A percentile compares a stretch with the other conserved stretches of the same genome.
Conservation (phyloP, 1,140 invertebrate genomes). For the Marisa cornuarietis region DNA sequence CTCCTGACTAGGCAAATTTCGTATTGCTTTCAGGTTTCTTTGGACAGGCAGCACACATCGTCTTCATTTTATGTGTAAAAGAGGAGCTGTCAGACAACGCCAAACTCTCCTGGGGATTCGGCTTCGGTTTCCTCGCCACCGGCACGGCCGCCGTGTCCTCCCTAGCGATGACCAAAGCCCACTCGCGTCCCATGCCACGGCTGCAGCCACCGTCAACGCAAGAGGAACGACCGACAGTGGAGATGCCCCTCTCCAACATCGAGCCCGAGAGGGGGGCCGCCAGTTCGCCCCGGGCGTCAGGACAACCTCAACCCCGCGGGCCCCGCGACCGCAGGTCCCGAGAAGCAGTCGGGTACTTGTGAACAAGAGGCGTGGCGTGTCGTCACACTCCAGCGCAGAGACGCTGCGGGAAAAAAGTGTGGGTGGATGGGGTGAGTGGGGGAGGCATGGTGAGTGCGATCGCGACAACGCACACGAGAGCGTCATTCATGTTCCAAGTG, state of each 20-base stretch:
- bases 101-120: conserved; percentile 9
- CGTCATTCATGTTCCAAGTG: too few relatives aligned
- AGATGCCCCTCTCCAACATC: neutral
- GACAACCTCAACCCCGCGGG: neutral
- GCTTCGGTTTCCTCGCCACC: conserved; percentile 12
- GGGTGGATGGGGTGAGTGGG: too few relatives aligned
- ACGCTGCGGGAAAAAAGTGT: too few relatives aligned
- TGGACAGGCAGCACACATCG: conserved; percentile 6
- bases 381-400: neutral
- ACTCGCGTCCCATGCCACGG: conserved; percentile 1
- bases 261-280: neutral
- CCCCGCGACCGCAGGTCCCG: neutral
- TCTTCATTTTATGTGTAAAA: conserved; percentile 19
- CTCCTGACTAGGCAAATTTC: neutral
- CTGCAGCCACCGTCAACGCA: neutral
- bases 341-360: neutral
- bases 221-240: neutral
- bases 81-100: conserved; percentile 13
- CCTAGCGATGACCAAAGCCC: conserved; percentile 13
- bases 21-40: conserved; percentile 5
- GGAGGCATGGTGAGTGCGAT: too few relatives aligned
- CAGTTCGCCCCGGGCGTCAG: neutral
- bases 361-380: neutral
- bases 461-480: too few relatives aligned
- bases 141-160: conserved; percentile 4